phyloP scores from a whole-genome alignment of 64 coral and sea anemone species.

The Stylophora pistillata region DNA sequence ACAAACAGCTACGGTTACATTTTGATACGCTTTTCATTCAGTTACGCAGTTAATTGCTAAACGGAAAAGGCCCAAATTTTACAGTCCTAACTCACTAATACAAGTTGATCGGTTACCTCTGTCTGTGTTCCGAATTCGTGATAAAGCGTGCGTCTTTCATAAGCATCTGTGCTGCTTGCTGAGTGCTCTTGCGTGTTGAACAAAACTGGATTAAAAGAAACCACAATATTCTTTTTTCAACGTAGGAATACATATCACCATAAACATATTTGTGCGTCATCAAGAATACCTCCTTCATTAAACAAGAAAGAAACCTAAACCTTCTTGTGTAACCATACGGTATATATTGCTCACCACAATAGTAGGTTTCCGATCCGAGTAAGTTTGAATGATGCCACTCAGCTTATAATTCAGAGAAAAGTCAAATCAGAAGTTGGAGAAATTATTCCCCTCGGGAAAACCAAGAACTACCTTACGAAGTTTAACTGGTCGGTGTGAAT shows the following conservation, averaged over 20 bases:
- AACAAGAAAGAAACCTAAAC: background rate
- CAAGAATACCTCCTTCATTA: background rate
- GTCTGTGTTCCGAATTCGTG: slow-evolving; percentile 95
- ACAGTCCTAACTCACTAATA: background rate
- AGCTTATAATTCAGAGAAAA: slow-evolving; percentile 91
- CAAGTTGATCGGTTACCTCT: slow-evolving; percentile 54
- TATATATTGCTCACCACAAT: slow-evolving; percentile 75
- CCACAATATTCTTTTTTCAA: background rate
- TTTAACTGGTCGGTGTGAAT: slow-evolving; percentile 92
- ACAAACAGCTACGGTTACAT: too few species aligned
- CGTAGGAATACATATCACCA: too few species aligned
- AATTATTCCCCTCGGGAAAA: slow-evolving; percentile 69
- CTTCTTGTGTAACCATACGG: background rate
- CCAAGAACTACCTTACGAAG: slow-evolving; percentile 91
- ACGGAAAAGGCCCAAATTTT: too few species aligned
- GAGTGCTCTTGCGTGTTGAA: slow-evolving; percentile 91
- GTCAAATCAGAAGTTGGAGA: slow-evolving; percentile 88
- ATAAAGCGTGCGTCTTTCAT: slow-evolving; percentile 92
- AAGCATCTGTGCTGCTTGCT: slow-evolving; percentile 88
- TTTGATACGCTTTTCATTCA: too few species aligned
- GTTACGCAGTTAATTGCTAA: too few species aligned
- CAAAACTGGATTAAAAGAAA: slow-evolving; percentile 68
- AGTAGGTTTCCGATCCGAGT: slow-evolving; percentile 93
- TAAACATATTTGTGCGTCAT: too few species aligned
- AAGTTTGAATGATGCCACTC: slow-evolving; percentile 87